Conservation (phyloP, 2,797 vertebrate species). For the Poeciliopsis gracilis region DNA sequence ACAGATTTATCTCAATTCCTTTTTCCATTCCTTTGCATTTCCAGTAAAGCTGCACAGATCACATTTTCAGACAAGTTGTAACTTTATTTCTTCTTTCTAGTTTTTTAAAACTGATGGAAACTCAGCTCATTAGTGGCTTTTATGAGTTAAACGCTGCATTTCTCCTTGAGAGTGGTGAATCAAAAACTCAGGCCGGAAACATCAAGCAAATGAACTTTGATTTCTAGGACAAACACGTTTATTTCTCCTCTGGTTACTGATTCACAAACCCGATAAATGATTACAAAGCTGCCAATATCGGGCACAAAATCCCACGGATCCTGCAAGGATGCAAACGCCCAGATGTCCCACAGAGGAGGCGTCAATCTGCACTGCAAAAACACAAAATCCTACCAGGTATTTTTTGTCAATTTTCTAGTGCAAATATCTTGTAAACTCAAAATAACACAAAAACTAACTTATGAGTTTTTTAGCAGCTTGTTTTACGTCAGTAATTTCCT, state of each 20-base stretch:
- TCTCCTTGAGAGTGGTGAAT: background rate
- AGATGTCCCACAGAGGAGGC: background rate
- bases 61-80: background rate
- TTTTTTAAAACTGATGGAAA: background rate
- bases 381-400: too few species aligned
- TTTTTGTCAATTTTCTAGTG: too few species aligned
- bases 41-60: background rate
- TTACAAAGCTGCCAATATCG: slow-evolving; percentile 42
- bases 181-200: slow-evolving; percentile 47
- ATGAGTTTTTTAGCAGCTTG: too few species aligned
- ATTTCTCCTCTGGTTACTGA: slow-evolving; percentile 62
- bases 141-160: slow-evolving; percentile 16
- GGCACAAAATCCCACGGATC: slow-evolving; percentile 23
- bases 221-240: slow-evolving; percentile 29
- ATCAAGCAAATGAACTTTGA: slow-evolving; percentile 65
- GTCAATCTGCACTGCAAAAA: slow-evolving; percentile 7
- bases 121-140: slow-evolving; percentile 24
- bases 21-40: background rate
- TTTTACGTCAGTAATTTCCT: too few species aligned
- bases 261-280: slow-evolving; percentile 65
- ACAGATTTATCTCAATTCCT: background rate
- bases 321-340: slow-evolving; percentile 26
- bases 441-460: too few species aligned
- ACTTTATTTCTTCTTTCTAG: background rate
- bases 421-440: too few species aligned